Base-by-base conservation (phyloP, 2,888 invertebrate species). In the Amitus sp. region DNA sequence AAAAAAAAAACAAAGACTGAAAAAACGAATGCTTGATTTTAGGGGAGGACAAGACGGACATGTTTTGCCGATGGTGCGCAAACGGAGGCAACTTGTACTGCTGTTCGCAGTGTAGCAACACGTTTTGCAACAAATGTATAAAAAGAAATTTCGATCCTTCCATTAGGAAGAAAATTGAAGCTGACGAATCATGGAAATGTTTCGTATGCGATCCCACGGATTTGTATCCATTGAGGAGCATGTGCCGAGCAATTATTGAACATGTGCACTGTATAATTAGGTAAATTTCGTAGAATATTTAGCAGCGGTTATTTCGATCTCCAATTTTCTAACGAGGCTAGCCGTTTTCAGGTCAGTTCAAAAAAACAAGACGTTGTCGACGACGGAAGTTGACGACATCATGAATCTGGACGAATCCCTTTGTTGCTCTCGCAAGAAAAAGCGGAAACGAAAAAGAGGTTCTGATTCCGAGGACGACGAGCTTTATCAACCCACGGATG, bases 1-100 rank as follows among this genome's bases (percentile, higher is more conserved):
- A 4, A 4, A 27, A 27, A 9, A 27, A 6, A 9, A 27, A 27
- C 27, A 6, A 27, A 27, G 9, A 9, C 9, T 42, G 13, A 47
- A 42, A 12, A 34, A 19, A 18, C n/a, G n/a, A n/a, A n/a, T n/a
- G n/a, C n/a, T n/a, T n/a, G n/a, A 19, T 66, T 71, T 19, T 59
- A 82, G 82, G 92, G 47, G 92, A 92, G 78, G 93, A 93, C 83
- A 91, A 91, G 18, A 92, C 92, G 12, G 93, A 93, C 77, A 82
- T 93, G 62, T 93, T 92, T 74, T 93, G 93, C 71, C 86, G 92
- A 46, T 93, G 92, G 93, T 93, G 93, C 74, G 93, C 92, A 0
- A 92, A 93, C 78, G 93, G 86, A 23, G 90, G 90, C 2, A 89
- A 90, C 80, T 90, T 93, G 1, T 89, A 91, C 73, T 93, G 92